Base-by-base conservation (phyloP, 2,797 vertebrate genomes). In the Anas georgica region DNA sequence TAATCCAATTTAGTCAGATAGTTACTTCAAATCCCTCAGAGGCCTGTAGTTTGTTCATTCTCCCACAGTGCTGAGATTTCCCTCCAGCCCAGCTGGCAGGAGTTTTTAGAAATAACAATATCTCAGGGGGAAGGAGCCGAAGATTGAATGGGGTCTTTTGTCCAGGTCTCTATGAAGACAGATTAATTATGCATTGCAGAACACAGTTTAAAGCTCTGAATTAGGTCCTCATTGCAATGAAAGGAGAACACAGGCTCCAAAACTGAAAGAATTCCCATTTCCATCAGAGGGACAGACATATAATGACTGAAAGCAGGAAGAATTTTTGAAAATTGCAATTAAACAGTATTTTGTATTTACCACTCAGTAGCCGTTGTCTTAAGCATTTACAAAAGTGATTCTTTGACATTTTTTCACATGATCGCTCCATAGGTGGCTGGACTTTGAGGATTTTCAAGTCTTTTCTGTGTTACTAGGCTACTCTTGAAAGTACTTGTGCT, bases 151-250 rank as follows among this genome's bases (percentile, higher is more conserved):
- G 98, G 98, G 97, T 97, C 98, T 98, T 98, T 99, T 99, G 99
- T 99, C 98, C 97, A n/a, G 92, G 97, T 97, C 98, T 98, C 98
- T 98, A 98, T 98, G 98, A 98, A 98, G 98, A 98, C 98, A 98
- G 98, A 99, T 99, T 99, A 99, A 99, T 99, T 99, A 99, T 99
- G 98, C 98, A 98, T 98, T 94, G 97, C 92, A 97, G 98, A 98
- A 98, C 98, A 98, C 96, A 95, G 98, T 97, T 97, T 97, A 97
- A 96, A 98, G 96, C 97, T 94, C 97, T 96, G 97, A 97, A 97
- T 98, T 97, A 96, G 96, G 96, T 96, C 95, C 97, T 97, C 96
- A 82, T 95, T 95, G 97, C 96, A 95, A 96, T 98, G 96, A 97
- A 98, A 98, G 95, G 97, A 97, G 93, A 92, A 92, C 85, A 94